phyloP scores from a whole-genome alignment of 2,113 vertebrate genomes.

The Mesocricetus auratus region DNA sequence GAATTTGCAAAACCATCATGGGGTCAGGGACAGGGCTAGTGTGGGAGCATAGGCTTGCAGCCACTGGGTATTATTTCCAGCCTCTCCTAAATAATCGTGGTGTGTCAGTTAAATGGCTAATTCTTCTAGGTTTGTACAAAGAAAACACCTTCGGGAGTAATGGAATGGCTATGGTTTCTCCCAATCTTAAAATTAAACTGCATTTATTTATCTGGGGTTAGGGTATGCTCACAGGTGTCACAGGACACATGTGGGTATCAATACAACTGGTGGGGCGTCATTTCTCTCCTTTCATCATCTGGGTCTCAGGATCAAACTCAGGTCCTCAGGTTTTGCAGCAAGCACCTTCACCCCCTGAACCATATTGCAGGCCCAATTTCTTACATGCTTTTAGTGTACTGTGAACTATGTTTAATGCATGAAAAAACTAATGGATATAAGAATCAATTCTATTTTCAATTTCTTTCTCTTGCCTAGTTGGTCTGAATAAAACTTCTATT shows the following conservation, averaged over 20 bases:
- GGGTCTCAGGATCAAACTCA: not conserved
- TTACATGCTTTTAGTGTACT: not conserved
- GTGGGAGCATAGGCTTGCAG: too few relatives aligned
- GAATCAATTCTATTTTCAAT: not conserved
- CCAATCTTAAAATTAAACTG: not conserved
- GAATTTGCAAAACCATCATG: not conserved
- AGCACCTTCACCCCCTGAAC: not conserved
- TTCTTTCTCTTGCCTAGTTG: not conserved
- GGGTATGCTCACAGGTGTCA: not conserved
- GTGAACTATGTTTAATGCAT: not conserved
- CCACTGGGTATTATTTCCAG: not conserved
- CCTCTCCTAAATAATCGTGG: not conserved
- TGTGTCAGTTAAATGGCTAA: not conserved
- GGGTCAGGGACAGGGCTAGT: accelerated
- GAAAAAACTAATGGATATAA: not conserved
- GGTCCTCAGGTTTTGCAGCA: not conserved
- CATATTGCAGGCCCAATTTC: not conserved
- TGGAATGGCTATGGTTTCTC: not conserved
- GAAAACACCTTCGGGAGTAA: not conserved
- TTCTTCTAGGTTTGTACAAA: not conserved
- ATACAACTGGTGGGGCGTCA: not conserved
- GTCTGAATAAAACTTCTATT: not conserved
- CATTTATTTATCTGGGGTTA: not conserved
- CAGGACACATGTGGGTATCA: not conserved
- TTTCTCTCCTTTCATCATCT: not conserved